Base-by-base conservation (phyloP, 2,888 invertebrate genomes). In the Heliconius ethilla region DNA sequence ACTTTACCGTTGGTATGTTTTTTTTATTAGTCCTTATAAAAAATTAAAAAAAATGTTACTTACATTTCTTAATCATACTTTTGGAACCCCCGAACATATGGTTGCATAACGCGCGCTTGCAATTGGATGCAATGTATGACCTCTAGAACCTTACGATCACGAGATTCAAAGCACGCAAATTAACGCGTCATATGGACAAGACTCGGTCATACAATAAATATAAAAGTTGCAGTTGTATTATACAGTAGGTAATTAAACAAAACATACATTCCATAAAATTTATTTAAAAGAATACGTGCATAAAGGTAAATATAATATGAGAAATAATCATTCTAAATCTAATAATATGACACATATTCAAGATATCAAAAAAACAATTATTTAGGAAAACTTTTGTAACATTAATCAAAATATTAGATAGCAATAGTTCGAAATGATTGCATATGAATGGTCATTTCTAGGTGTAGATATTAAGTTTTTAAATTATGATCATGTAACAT, bases 261-360 rank as follows among this genome's bases (percentile, higher is more conserved):
- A 70, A 37, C 15, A 70, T 29, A n/a, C 2, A 22, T 55, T 33
- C 22, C 22, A n/a, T 33, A 55, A 70, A 51, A 13, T 70, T 70
- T 70, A 70, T 70, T 70, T 29, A 33, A 33, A 70, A 70, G 18
- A 22, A 70, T 51, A 70, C 13, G 67, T 67, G 37, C 37, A 67
- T 67, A 67, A 37, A 67, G 22, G 15, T 67, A 37, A 18, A 18
- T 51, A 70, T n/a, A 15, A 70, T 15, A 18, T 45, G 27, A 55
- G 22, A 33, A 55, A 55, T 55, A 29, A 55, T 70, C 33, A 70
- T 55, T 55, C 70, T 70, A 55, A 55, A 51, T 51, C 51, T 51
- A 51, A 51, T 33, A 33, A 33, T 33, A 33, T 33, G 33, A 33
- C 22, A 70, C 29, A 55, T n/a, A n/a, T 70, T 29, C 27, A 51